Evolutionary conservation across 2,797 vertebrate species (phyloP).

Genomic region (Phalloptychus januarius): DNA sequence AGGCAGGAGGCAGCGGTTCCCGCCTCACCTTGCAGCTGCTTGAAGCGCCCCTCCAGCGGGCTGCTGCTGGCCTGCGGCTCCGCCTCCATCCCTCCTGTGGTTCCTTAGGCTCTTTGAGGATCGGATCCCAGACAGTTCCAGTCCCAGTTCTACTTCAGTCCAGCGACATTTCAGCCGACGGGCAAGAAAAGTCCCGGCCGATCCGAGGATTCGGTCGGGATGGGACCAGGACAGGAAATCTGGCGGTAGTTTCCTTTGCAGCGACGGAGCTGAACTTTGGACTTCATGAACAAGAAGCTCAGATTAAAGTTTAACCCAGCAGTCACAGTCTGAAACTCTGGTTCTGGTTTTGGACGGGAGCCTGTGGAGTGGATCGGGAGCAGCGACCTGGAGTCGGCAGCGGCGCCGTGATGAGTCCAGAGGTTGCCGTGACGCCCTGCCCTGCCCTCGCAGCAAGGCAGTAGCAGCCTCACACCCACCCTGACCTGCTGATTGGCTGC

Average conservation of each 20-base stretch:
- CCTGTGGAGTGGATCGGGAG: no score
- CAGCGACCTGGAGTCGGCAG: constrained; percentile 16
- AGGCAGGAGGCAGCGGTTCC: background rate
- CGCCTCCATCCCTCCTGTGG: constrained; percentile 81
- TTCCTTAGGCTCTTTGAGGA: no score
- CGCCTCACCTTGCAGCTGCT: constrained; percentile 95
- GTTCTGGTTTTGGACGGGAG: background rate
- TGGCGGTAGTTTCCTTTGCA: background rate
- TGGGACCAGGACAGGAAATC: background rate
- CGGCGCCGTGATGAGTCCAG: constrained; percentile 49
- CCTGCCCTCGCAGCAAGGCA: background rate
- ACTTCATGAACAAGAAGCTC: background rate
- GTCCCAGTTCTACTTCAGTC: background rate
- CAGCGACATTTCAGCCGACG: background rate
- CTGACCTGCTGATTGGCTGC: constrained; percentile 26
- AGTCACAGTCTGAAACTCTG: background rate
- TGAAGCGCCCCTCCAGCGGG: constrained; percentile 93
- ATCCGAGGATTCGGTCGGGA: no score
- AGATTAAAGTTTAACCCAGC: background rate
- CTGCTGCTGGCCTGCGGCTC: constrained; percentile 87
- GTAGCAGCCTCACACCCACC: constrained; percentile 10
- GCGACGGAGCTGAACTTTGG: background rate
- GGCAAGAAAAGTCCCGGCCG: no score
- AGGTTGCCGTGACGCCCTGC: constrained; percentile 41
- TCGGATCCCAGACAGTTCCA: background rate